Evolutionary conservation across 92 coral and sea anemone genomes (phyloP).

Genomic region (Palythoa grandiflora): DNA sequence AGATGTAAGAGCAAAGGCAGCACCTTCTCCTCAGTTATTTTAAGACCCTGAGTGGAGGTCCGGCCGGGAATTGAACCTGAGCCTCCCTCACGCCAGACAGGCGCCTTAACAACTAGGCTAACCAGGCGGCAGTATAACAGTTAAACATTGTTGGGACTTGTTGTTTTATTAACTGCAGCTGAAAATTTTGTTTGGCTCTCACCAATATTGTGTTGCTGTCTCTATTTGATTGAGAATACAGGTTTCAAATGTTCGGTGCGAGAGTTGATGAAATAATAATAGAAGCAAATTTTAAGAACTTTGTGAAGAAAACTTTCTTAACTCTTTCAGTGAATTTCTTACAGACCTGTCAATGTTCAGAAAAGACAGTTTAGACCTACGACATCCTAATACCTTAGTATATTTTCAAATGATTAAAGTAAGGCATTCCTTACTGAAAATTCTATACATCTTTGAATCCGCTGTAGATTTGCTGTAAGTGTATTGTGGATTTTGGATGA

Average conservation of each 20-base stretch:
- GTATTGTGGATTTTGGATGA: slow-evolving; percentile 88
- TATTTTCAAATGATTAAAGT: not conserved
- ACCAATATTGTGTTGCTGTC: not conserved
- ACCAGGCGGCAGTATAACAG: not conserved
- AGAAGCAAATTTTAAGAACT: not conserved
- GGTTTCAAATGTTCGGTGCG: not conserved
- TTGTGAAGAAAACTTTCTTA: not conserved
- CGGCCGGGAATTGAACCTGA: no score
- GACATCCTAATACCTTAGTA: not conserved
- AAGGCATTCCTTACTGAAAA: no score
- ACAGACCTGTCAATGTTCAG: not conserved
- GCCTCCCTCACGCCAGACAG: no score
- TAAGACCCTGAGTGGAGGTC: no score
- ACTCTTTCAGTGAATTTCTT: not conserved
- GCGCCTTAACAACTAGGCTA: no score
- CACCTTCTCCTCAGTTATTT: no score
- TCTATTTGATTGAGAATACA: not conserved
- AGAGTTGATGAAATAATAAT: no score
- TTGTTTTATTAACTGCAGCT: no score
- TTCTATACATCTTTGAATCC: not conserved
- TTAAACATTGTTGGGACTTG: no score
- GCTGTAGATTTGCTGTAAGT: slow-evolving; percentile 82
- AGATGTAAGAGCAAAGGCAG: no score
- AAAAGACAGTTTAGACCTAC: no score
- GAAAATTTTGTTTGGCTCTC: no score